Evolutionary conservation across 2,113 vertebrate genomes (phyloP), one percentile per base, ranked within the genome.

Genomic region (Myrmecophaga tridactyla): DNA sequence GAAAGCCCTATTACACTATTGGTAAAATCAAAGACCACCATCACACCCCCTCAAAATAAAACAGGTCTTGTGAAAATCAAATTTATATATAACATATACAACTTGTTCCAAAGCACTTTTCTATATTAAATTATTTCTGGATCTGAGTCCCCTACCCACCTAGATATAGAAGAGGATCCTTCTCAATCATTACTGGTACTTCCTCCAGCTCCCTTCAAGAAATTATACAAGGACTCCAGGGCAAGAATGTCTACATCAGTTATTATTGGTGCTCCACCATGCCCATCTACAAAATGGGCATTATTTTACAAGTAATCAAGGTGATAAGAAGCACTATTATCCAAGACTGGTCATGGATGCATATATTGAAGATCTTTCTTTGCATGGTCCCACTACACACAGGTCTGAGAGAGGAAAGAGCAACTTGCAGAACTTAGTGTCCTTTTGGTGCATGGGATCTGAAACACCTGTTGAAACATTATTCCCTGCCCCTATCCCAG

Each of bases 401-500:
- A 80, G 39, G 36, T 56, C 43, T 60, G 12, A 88, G 77, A 20
- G 17, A 90, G 20, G 43, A 93, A 67, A 67, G 12, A 84, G 53
- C 46, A 87, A 87, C 23, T 34, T 63, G 70, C 41, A 10, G 41
- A 31, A n/a, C 34, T 88, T 41, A 41, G 46, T 53, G 21, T 84
- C 72, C 43, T 94, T 92, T 72, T 88, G 72, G 36, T 96, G 53
- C 3, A 65, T 65, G 25, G 20, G 14, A 75, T 75, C 34, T 46
- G 48, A 90, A 89, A 29, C 77, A 94, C 41, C 77, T 96, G 82
- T 82, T 89, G 77, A 95, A 90, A 95, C 86, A 62, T 8, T 27
- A 88, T 51, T 73, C 63, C 51, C 78, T 67, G 63, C 34, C n/a
- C 27, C 67, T 21, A 29, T 63, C 39, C 62, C 36, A 72, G 21